These are phyloP conservation scores for Idaea straminata DNA, from an alignment of 2,888 invertebrate species.

Conservation along the genomic window DNA sequence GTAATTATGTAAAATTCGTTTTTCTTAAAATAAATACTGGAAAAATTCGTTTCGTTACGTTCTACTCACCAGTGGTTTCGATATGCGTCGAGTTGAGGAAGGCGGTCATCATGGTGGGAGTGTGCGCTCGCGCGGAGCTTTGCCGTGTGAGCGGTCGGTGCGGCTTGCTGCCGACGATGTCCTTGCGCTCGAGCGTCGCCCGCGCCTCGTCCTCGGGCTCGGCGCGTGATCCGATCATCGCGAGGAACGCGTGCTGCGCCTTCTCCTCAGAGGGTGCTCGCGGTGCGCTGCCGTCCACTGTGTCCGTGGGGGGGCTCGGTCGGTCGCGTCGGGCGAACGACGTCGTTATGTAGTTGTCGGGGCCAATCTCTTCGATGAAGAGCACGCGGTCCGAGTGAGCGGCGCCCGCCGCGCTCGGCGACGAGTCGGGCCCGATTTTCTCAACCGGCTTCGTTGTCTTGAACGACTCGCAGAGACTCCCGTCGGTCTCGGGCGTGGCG, in stretches of 20 bases:
- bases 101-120: constrained; percentile 74
- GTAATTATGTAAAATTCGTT: too few species aligned
- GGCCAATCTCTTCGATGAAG: constrained; percentile 84
- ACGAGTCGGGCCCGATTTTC: constrained; percentile 56
- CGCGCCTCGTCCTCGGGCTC: constrained; percentile 71
- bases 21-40: not conserved
- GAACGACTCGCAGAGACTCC: constrained; percentile 79
- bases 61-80: constrained; percentile 29
- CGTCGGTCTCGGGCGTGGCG: constrained; percentile 82
- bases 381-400: constrained; percentile 57
- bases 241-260: constrained; percentile 68
- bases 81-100: constrained; percentile 70
- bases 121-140: constrained; percentile 79
- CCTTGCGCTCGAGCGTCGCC: constrained; percentile 64
- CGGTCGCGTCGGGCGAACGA: constrained; percentile 77
- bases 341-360: constrained; percentile 87
- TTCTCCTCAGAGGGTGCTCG: constrained; percentile 73
- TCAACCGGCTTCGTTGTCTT: constrained; percentile 71
- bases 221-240: constrained; percentile 36
- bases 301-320: constrained; percentile 45
- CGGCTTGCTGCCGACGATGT: constrained; percentile 72
- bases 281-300: constrained; percentile 60
- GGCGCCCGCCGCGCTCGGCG: constrained; percentile 49
- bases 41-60: not conserved
- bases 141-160: constrained; percentile 86